A percentile compares a stretch with the other conserved stretches of the same genome.
Evolutionary conservation across 2,888 invertebrate genomes (phyloP).

Genomic region (Drosophila acutilabella): DNA sequence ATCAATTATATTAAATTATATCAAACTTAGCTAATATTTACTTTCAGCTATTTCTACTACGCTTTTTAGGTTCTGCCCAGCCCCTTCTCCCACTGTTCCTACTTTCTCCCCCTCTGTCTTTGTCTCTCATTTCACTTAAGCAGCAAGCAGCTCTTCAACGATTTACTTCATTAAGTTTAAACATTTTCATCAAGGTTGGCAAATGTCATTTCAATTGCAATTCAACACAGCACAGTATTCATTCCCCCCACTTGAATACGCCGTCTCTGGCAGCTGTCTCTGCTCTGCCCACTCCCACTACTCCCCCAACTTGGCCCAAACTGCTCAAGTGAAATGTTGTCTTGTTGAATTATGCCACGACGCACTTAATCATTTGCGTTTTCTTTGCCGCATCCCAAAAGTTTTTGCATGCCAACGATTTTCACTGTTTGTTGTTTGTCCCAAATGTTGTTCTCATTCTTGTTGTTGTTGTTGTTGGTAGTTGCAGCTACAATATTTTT

Average conservation of each 20-base stretch:
- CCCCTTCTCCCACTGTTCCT: too few relatives aligned
- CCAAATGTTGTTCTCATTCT: conserved; percentile 25
- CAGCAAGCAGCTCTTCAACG: too few relatives aligned
- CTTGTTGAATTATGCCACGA: conserved; percentile 74
- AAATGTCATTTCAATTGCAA: conserved; percentile 68
- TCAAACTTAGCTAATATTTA: conserved; percentile 3
- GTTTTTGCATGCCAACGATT: conserved; percentile 70
- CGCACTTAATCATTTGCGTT: conserved; percentile 79
- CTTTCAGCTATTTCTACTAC: neutral
- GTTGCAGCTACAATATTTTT: conserved; percentile 45
- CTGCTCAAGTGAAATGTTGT: conserved; percentile 59
- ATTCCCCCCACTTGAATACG: neutral
- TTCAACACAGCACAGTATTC: conserved; percentile 14
- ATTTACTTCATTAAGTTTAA: conserved; percentile 36
- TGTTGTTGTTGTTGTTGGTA: conserved; percentile 28
- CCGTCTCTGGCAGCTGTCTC: conserved; percentile 27
- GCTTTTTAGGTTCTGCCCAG: too few relatives aligned
- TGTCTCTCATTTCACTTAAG: neutral
- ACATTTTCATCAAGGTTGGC: conserved; percentile 31
- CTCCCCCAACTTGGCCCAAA: neutral
- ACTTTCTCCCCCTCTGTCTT: neutral
- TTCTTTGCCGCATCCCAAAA: conserved; percentile 72
- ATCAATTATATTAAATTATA: neutral
- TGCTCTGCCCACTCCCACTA: neutral
- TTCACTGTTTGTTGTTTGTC: conserved; percentile 42